These are phyloP conservation scores for Cyclophora punctaria DNA, from an alignment of 2,888 invertebrate genomes.

Conservation along the genomic window DNA sequence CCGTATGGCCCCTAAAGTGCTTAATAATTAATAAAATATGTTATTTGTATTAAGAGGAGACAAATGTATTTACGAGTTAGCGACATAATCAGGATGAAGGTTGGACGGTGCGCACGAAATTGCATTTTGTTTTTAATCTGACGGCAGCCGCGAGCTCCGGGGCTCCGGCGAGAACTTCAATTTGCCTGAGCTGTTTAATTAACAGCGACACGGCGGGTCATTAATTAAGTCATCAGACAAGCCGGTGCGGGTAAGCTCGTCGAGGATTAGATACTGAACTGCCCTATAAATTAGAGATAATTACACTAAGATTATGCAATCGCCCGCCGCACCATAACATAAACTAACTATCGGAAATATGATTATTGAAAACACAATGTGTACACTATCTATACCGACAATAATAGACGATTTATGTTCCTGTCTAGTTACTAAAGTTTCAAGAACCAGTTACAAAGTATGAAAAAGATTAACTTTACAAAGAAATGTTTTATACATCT, in stretches of 20 bases:
- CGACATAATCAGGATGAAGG: conserved; percentile 31
- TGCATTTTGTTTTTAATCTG: conserved; percentile 68
- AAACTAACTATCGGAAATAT: too few species aligned
- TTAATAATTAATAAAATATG: too few species aligned
- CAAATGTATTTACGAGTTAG: conserved; percentile 16
- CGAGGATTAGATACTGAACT: conserved; percentile 54
- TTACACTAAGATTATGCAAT: conserved; percentile 19
- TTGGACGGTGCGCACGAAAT: conserved; percentile 43
- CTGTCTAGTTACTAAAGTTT: too few species aligned
- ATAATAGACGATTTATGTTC: too few species aligned
- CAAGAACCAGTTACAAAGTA: too few species aligned
- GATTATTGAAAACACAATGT: too few species aligned
- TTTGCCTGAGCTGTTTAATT: conserved; percentile 69
- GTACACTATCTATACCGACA: too few species aligned
- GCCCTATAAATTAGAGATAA: conserved; percentile 52
- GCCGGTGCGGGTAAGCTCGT: conserved; percentile 48
- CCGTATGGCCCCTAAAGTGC: too few species aligned
- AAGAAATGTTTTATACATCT: too few species aligned
- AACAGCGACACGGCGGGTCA: conserved; percentile 66
- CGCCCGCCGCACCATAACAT: background rate
- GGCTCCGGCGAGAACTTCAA: conserved; percentile 55
- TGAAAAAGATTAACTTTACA: too few species aligned
- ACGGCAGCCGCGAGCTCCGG: conserved; percentile 44
- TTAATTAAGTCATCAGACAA: conserved; percentile 73
- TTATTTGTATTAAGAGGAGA: background rate